Conservation (phyloP, 2,113 vertebrate genomes). For the Synodontis membranacea region DNA sequence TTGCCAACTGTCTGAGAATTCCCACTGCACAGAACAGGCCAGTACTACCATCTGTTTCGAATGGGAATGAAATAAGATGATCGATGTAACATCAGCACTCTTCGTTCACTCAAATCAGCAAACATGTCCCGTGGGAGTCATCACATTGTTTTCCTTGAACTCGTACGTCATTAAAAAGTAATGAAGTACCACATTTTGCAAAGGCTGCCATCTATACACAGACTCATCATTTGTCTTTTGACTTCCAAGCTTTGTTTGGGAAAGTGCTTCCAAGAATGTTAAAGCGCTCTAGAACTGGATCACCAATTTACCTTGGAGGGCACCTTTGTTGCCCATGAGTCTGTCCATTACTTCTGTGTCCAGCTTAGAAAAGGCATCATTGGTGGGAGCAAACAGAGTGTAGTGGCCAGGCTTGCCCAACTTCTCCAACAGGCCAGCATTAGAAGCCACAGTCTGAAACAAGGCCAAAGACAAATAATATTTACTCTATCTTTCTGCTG, state of each 20-base stretch:
- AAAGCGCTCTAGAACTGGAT: not conserved
- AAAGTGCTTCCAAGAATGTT: conserved; percentile 20
- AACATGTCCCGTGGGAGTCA: conserved; percentile 28
- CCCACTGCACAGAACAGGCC: conserved; percentile 29
- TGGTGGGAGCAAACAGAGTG: conserved; percentile 94
- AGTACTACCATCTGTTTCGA: conserved; percentile 62
- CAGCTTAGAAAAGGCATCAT: conserved; percentile 87
- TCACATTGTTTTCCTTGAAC: conserved; percentile 38
- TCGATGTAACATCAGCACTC: conserved; percentile 31
- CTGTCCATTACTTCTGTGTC: conserved; percentile 81
- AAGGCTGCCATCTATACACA: conserved; percentile 41
- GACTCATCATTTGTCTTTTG: conserved; percentile 1
- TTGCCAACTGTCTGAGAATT: conserved; percentile 57
- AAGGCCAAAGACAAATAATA: conserved; percentile 24
- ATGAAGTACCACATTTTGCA: conserved; percentile 30
- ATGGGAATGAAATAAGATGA: conserved; percentile 32
- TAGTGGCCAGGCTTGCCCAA: conserved; percentile 85
- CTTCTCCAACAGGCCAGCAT: conserved; percentile 77
- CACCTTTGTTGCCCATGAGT: conserved; percentile 83
- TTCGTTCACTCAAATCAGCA: conserved; percentile 42
- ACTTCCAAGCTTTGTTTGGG: not conserved
- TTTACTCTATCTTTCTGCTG: not conserved
- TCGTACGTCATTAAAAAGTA: conserved; percentile 49
- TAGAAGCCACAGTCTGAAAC: conserved; percentile 77
- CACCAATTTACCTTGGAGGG: conserved; percentile 80